Conservation (phyloP, 2,113 vertebrate genomes). For the Chrysemys picta region DNA sequence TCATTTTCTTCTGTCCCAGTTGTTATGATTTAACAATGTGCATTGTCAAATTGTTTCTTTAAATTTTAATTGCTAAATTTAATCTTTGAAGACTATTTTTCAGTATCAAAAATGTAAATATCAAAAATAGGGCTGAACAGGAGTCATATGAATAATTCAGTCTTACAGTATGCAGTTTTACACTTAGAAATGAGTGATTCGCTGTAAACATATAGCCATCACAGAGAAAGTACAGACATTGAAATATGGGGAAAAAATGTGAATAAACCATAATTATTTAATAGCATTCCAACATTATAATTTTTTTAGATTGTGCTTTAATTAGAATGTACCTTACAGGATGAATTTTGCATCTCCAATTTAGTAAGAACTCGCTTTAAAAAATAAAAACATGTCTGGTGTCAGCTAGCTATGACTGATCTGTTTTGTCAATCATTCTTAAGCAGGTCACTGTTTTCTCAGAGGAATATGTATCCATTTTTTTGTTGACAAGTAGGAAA, state of each 20-base stretch:
- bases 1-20: not conserved
- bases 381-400: not conserved
- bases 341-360: not conserved
- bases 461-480: not conserved
- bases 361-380: not conserved
- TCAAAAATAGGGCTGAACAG: not conserved
- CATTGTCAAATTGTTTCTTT: not conserved
- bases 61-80: slow-evolving; percentile 58
- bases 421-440: not conserved
- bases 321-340: not conserved
- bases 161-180: slow-evolving; percentile 37
- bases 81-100: slow-evolving; percentile 54
- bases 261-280: slow-evolving; percentile 37
- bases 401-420: fast-evolving
- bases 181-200: slow-evolving; percentile 52
- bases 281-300: not conserved
- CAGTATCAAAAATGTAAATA: slow-evolving; percentile 64
- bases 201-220: not conserved
- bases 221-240: not conserved
- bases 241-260: not conserved
- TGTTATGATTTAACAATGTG: slow-evolving; percentile 19
- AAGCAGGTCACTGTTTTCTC: not conserved
- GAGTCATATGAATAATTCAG: slow-evolving; percentile 65
- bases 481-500: not conserved
- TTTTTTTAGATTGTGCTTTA: not conserved